These are phyloP conservation scores for Amphimedon queenslandica DNA, from an alignment of 37 sponge, comb jelly and placozoan species.

Conservation along the genomic window DNA sequence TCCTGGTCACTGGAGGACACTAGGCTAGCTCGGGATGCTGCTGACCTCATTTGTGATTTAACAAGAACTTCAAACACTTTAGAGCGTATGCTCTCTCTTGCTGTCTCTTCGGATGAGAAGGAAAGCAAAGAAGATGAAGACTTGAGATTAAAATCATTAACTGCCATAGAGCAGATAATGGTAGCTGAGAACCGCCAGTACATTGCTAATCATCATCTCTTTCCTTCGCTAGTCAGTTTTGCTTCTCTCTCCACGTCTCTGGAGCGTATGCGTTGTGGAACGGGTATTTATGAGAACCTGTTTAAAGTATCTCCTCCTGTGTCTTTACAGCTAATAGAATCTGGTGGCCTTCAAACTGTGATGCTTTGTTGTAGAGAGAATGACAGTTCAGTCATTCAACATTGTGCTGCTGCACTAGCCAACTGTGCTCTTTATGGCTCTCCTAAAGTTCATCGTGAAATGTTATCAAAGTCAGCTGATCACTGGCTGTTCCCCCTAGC, in stretches of 20 bases:
- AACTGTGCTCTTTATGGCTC: conserved; percentile 63
- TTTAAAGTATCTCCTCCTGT: conserved; percentile 38
- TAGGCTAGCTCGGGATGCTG: conserved; percentile 34
- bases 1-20: conserved; percentile 46
- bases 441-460: conserved; percentile 4
- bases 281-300: conserved; percentile 41
- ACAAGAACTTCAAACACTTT: conserved; percentile 21
- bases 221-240: background rate
- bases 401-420: conserved; percentile 56
- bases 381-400: conserved; percentile 21
- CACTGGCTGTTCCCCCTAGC: conserved; percentile 63
- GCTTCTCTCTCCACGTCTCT: background rate
- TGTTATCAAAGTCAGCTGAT: conserved; percentile 30
- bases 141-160: background rate
- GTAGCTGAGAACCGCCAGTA: conserved; percentile 23
- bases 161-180: conserved; percentile 44
- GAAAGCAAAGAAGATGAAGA: background rate
- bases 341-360: conserved; percentile 22
- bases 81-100: conserved; percentile 4
- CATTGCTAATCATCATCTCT: conserved; percentile 23
- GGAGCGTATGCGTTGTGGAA: conserved; percentile 16
- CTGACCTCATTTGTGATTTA: conserved; percentile 39
- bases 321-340: conserved; percentile 17
- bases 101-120: background rate
- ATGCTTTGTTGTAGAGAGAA: conserved; percentile 23